Base-by-base conservation (phyloP, 2,888 invertebrate genomes). In the Thereva unica region DNA sequence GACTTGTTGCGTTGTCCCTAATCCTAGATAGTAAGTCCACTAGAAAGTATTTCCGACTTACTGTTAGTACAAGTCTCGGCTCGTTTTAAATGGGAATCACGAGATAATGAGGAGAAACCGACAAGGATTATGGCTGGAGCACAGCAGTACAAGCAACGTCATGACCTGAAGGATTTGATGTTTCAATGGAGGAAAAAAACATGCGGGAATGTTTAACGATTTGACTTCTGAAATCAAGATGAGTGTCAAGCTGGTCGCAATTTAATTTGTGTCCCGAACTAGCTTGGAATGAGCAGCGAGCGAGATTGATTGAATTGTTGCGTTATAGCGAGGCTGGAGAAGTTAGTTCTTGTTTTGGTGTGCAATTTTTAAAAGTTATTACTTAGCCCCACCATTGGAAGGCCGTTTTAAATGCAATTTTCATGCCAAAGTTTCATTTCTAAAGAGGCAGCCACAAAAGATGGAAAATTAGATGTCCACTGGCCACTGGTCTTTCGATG, bases 161-260 rank as follows among this genome's bases (percentile, higher is more conserved):
- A 52, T 59, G 66, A 66, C 66, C 57, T 66, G 66, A 66, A 57
- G 53, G 57, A 66, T 66, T 66, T 66, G 66, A 66, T 66, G 59
- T 66, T 66, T 66, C 59, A 66, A 66, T 66, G 57, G 66, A 45
- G 52, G 49, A 49, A 50, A 50, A 61, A 50, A 49, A 53, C 53
- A 44, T 59, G 54, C 6, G 63, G 2, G 12, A 4, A 12, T 12
- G 23, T 12, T 5, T 1, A 4, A 42, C 3, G 9, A 47, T 47
- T 47, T 54, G 54, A 55, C 54, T 55, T 44, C 37, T 34, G 37
- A 54, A 23, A 23, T 61, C 10, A 35, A 37, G 65, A 65, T 65
- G 65, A 56, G 65, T 65, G 65, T 65, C 65, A 65, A 55, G 55
- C 49, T 65, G 65, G 55, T 55, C 65, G 65, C 56, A 65, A 65